phyloP scores from a whole-genome alignment of 2,888 invertebrate species.

The Pyrgus malvae region DNA sequence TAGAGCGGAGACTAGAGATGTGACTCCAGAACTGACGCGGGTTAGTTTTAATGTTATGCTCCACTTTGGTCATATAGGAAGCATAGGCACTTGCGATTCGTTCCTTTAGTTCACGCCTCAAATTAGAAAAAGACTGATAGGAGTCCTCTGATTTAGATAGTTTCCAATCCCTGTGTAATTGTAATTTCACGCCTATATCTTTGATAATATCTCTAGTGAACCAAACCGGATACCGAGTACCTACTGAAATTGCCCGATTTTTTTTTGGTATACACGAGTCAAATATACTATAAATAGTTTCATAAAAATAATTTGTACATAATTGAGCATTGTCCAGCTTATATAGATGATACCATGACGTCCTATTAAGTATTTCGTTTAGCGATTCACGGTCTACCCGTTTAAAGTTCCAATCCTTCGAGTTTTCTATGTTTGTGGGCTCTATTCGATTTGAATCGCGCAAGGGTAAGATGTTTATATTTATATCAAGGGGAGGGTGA shows the following conservation, averaged over 20 bases:
- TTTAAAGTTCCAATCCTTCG: slow-evolving; percentile 9
- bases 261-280: slow-evolving; percentile 7
- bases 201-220: slow-evolving; percentile 1
- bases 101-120: neutral
- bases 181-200: neutral
- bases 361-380: neutral
- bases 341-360: neutral
- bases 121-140: too few species aligned
- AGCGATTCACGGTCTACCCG: neutral
- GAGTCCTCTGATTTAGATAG: too few species aligned
- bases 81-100: neutral
- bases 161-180: too few species aligned
- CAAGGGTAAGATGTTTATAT: neutral
- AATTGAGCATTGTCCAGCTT: neutral
- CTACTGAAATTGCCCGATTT: neutral
- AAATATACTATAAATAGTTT: slow-evolving; percentile 1
- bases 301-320: slow-evolving; percentile 1
- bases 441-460: neutral
- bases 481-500: slow-evolving; percentile 6
- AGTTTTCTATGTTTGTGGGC: neutral
- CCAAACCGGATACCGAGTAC: slow-evolving; percentile 6
- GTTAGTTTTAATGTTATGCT: slow-evolving; percentile 6
- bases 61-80: neutral
- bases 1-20: neutral
- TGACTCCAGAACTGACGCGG: slow-evolving; percentile 7